Evolutionary conservation across 1,140 invertebrate species (phyloP).

Genomic region (Coboldia fuscipes): DNA sequence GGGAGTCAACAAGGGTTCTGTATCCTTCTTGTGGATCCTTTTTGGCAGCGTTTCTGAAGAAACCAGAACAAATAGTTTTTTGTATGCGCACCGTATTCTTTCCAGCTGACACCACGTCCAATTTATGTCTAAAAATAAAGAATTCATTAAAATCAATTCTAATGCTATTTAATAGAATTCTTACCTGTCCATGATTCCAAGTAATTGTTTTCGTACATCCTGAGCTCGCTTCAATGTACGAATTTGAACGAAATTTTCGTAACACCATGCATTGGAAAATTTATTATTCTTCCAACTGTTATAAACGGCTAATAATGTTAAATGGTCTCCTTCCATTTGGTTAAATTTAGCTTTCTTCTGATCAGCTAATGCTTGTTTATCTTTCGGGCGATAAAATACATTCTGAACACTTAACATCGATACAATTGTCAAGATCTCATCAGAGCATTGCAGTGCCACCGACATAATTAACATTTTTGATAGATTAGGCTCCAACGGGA

Average conservation of each 20-base stretch:
- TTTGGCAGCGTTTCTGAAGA: conserved; percentile 97
- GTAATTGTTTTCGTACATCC: conserved; percentile 93
- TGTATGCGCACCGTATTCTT: conserved; percentile 91
- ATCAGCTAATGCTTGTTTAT: conserved; percentile 95
- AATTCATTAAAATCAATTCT: conserved; percentile 11
- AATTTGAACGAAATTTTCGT: conserved; percentile 98
- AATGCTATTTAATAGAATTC: conserved; percentile 1
- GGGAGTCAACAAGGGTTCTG: conserved; percentile 88
- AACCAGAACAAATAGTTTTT: conserved; percentile 97
- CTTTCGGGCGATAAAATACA: conserved; percentile 92
- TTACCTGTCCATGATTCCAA: conserved; percentile 98
- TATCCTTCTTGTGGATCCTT: conserved; percentile 99
- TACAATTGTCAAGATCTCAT: conserved; percentile 96
- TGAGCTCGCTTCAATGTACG: conserved; percentile 91
- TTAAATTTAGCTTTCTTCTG: conserved; percentile 99
- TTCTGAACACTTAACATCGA: conserved; percentile 99
- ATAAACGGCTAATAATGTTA: conserved; percentile 93
- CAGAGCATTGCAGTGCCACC: conserved; percentile 92
- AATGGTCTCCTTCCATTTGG: conserved; percentile 94
- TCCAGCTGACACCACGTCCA: conserved; percentile 91
- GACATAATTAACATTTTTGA: conserved; percentile 99
- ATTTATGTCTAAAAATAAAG: conserved; percentile 91
- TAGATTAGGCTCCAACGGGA: conserved; percentile 94
- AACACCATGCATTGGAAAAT: conserved; percentile 98
- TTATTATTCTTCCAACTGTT: conserved; percentile 99